These are phyloP conservation scores for Etia nguti DNA, from an alignment of 2,113 vertebrate genomes.

Conservation along the genomic window DNA sequence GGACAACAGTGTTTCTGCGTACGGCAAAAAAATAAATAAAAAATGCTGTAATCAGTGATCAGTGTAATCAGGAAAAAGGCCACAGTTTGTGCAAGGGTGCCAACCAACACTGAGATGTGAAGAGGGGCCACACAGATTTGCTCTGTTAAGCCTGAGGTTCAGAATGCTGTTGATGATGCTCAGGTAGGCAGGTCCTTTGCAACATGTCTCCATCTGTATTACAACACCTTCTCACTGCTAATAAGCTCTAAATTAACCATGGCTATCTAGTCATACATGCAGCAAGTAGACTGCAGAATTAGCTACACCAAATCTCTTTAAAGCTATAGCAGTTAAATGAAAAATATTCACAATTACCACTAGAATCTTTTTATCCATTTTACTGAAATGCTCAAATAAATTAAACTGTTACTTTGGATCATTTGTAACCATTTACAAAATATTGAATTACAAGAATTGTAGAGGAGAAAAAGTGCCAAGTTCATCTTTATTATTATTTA, in stretches of 20 bases:
- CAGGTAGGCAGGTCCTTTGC: conserved; percentile 67
- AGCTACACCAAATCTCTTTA: conserved; percentile 9
- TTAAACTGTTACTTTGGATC: neutral
- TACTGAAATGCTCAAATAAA: neutral
- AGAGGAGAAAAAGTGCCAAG: neutral
- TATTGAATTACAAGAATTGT: neutral
- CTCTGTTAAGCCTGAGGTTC: conserved; percentile 1
- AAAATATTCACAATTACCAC: neutral
- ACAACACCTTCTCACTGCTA: conserved; percentile 76
- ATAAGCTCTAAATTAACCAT: conserved; percentile 76
- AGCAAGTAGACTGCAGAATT: conserved; percentile 40
- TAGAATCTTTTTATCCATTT: neutral
- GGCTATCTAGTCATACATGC: conserved; percentile 60
- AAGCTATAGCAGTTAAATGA: neutral
- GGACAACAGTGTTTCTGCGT: neutral
- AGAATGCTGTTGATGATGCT: conserved; percentile 69
- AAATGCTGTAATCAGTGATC: neutral
- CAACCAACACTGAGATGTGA: neutral
- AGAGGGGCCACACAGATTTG: neutral
- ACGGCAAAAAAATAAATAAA: neutral
- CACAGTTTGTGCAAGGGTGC: neutral
- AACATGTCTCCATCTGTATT: conserved; percentile 59
- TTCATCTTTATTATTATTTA: conserved; percentile 10
- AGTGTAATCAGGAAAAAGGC: neutral
- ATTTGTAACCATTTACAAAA: conserved; percentile 4